These are phyloP conservation scores for Brachirus orientalis DNA, from an alignment of 2,113 vertebrate species.

Conservation along the genomic window DNA sequence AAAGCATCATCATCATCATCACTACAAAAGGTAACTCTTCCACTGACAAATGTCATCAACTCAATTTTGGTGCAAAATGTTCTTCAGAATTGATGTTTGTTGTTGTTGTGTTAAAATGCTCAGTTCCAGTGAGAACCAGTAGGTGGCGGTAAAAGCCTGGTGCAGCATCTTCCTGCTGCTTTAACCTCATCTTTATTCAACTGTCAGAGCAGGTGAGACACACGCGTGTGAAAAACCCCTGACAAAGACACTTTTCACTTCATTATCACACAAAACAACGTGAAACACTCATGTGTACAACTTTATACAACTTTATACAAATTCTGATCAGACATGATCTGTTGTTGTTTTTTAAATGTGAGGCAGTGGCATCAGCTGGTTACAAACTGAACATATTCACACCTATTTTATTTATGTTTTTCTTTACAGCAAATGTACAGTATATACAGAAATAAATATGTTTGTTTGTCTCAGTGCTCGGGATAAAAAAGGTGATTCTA, in stretches of 20 bases:
- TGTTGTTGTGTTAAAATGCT: neutral
- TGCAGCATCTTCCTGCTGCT: neutral
- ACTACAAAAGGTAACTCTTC: too few relatives aligned
- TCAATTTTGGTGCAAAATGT: too few relatives aligned
- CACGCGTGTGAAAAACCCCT: neutral
- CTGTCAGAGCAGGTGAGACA: too few relatives aligned
- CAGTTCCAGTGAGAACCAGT: slow-evolving; percentile 40
- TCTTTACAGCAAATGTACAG: slow-evolving; percentile 49
- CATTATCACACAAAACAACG: slow-evolving; percentile 2
- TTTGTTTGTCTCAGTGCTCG: slow-evolving; percentile 33
- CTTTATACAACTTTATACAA: slow-evolving; percentile 35
- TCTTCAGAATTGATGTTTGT: too few relatives aligned
- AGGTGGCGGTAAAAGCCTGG: slow-evolving; percentile 53
- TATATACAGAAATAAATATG: slow-evolving; percentile 75
- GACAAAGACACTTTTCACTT: slow-evolving; percentile 3
- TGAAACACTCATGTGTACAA: slow-evolving; percentile 37
- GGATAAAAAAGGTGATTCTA: slow-evolving; percentile 8
- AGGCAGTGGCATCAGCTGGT: slow-evolving; percentile 30
- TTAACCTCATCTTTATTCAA: slow-evolving; percentile 9
- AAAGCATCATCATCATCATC: too few relatives aligned
- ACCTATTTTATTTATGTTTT: neutral
- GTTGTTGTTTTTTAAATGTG: slow-evolving; percentile 14
- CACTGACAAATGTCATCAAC: too few relatives aligned
- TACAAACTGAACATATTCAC: slow-evolving; percentile 30
- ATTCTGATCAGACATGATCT: neutral